These are phyloP conservation scores for Athalia cordata DNA, from an alignment of 2,888 invertebrate species.

Conservation along the genomic window DNA sequence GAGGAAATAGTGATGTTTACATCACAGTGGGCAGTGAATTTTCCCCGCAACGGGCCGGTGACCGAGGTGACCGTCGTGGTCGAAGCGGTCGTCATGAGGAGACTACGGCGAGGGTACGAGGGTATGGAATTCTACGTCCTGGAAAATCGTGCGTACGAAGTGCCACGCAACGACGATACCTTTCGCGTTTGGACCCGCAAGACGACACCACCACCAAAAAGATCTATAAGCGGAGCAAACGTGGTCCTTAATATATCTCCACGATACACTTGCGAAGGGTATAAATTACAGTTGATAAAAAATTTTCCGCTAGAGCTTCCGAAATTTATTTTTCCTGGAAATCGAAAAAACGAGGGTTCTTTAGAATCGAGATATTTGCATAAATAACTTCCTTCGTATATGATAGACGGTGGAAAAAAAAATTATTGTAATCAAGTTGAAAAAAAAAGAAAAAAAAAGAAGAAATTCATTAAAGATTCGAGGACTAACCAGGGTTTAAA, in stretches of 20 bases:
- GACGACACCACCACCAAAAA: no score
- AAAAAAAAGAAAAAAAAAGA: neutral
- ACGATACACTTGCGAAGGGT: no score
- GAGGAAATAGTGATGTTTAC: slow-evolving; percentile 42
- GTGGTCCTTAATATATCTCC: no score
- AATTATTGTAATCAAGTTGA: neutral
- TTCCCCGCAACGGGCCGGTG: slow-evolving; percentile 36
- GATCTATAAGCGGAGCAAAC: no score
- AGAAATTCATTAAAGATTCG: slow-evolving; percentile 61
- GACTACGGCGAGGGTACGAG: neutral
- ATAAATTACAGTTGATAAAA: no score
- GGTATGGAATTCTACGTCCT: slow-evolving; percentile 10
- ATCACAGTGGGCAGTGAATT: slow-evolving; percentile 42
- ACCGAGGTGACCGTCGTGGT: slow-evolving; percentile 43
- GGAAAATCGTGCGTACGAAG: neutral
- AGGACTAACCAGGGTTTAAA: slow-evolving; percentile 73
- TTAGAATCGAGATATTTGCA: no score
- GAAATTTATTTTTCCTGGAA: neutral
- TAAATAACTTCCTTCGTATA: neutral
- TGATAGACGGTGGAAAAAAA: slow-evolving; percentile 12
- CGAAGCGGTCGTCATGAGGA: slow-evolving; percentile 33
- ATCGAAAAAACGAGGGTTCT: no score
- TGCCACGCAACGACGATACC: no score
- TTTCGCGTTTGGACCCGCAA: no score
- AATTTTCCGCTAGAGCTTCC: no score